A percentile compares a stretch with the other conserved stretches of the same genome.
Conservation (phyloP, 2,888 invertebrate genomes). For the Parascotia fuliginaria region DNA sequence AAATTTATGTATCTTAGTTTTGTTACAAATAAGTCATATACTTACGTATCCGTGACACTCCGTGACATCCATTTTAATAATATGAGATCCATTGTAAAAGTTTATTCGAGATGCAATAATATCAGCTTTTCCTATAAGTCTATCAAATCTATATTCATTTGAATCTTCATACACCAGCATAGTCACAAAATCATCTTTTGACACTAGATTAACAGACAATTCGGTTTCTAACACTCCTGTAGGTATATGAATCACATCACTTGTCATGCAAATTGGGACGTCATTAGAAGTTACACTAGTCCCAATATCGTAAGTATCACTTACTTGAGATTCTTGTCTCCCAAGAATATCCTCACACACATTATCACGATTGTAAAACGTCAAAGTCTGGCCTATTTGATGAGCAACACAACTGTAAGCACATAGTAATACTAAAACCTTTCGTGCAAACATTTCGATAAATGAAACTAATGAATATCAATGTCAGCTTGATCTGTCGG, state of each 20-base stretch:
- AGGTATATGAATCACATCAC: conserved; percentile 18
- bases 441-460: conserved; percentile 24
- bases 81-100: conserved; percentile 20
- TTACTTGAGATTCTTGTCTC: conserved; percentile 2
- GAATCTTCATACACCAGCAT: conserved; percentile 38
- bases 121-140: conserved; percentile 19
- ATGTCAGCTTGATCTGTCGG: not conserved
- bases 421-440: conserved; percentile 14
- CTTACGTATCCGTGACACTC: conserved; percentile 41
- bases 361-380: conserved; percentile 4
- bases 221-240: conserved; percentile 31
- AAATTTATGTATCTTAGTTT: no score
- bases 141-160: conserved; percentile 2
- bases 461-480: not conserved
- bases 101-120: conserved; percentile 15
- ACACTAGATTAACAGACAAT: conserved; percentile 21
- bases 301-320: not conserved
- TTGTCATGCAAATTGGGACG: conserved; percentile 24
- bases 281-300: conserved; percentile 9
- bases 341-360: conserved; percentile 8
- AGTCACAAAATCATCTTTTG: conserved; percentile 39
- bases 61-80: conserved; percentile 20
- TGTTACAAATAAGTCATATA: conserved; percentile 7
- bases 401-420: conserved; percentile 6
- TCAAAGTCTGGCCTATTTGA: conserved; percentile 11